A percentile compares a stretch with the other conserved stretches of the same genome.
Evolutionary conservation across 92 coral and sea anemone genomes (phyloP).

Genomic region (Epizoanthus rinbou): DNA sequence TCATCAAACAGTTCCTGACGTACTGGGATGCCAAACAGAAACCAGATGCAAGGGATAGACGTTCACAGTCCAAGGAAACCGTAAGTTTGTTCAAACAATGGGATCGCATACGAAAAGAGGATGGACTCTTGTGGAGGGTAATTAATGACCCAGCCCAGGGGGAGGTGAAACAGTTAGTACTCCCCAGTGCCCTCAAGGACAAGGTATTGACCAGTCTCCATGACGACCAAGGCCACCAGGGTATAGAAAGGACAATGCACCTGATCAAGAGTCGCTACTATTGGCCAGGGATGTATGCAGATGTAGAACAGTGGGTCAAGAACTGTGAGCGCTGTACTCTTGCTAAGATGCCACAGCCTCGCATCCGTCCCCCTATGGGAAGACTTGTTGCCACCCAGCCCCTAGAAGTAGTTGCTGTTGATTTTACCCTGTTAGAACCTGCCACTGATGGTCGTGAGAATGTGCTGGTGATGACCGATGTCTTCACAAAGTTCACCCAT

Average conservation of each 20-base stretch:
- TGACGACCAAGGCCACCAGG: slow-evolving; percentile 49
- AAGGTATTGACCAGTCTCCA: slow-evolving; percentile 46
- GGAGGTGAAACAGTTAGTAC: slow-evolving; percentile 35
- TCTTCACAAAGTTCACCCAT: slow-evolving; percentile 62
- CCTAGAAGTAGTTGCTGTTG: slow-evolving; percentile 59
- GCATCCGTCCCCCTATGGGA: slow-evolving; percentile 53
- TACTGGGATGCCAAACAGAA: slow-evolving; percentile 31
- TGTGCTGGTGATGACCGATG: slow-evolving; percentile 61
- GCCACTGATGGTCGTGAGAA: slow-evolving; percentile 59
- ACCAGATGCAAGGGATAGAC: slow-evolving; percentile 22
- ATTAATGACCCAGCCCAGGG: slow-evolving; percentile 18
- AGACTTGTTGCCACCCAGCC: slow-evolving; percentile 54
- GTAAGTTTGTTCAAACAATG: slow-evolving; percentile 39
- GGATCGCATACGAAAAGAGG: not conserved
- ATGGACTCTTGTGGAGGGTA: slow-evolving; percentile 23
- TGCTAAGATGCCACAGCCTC: slow-evolving; percentile 57
- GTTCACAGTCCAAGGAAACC: slow-evolving; percentile 8
- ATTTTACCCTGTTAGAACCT: slow-evolving; percentile 58
- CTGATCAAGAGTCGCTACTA: slow-evolving; percentile 44
- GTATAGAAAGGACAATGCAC: slow-evolving; percentile 38
- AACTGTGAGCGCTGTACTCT: slow-evolving; percentile 57
- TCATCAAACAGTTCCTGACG: slow-evolving; percentile 23
- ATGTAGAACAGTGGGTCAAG: slow-evolving; percentile 55
- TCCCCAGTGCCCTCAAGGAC: slow-evolving; percentile 35
- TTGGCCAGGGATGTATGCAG: slow-evolving; percentile 61